Evolutionary conservation across 2,888 invertebrate genomes (phyloP).

Genomic region (Apamea crenata): DNA sequence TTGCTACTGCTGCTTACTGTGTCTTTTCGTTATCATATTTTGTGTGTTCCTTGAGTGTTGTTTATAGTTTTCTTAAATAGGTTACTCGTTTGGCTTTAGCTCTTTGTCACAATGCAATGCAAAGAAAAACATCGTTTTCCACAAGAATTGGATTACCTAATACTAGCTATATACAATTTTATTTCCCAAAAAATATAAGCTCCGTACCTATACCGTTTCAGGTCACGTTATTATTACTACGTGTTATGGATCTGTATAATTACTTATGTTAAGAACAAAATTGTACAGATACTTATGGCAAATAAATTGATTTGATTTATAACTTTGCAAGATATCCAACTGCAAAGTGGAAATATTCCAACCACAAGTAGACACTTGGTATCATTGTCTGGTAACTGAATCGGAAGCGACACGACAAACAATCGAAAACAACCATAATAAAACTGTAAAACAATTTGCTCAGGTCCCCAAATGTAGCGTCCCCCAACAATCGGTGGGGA

Average conservation of each 20-base stretch:
- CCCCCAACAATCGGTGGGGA: conserved; percentile 65
- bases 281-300: too few species aligned
- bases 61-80: neutral
- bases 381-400: conserved; percentile 33
- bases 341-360: neutral
- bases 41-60: neutral
- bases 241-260: too few species aligned
- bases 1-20: conserved; percentile 24
- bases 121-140: neutral
- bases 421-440: conserved; percentile 39
- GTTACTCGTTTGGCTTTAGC: neutral
- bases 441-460: conserved; percentile 65
- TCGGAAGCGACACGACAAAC: conserved; percentile 26
- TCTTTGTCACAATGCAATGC: neutral
- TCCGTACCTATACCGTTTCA: neutral
- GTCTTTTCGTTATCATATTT: neutral
- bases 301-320: too few species aligned
- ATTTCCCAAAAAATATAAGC: neutral
- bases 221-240: too few species aligned
- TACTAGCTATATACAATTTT: neutral
- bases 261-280: too few species aligned
- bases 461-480: conserved; percentile 48
- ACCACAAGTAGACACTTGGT: neutral
- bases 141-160: neutral
- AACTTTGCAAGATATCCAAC: neutral